Percentiles rank a stretch among this genome's conserved stretches.
Conservation (phyloP, 2,888 invertebrate species). For the Euplagia quadripunctaria region DNA sequence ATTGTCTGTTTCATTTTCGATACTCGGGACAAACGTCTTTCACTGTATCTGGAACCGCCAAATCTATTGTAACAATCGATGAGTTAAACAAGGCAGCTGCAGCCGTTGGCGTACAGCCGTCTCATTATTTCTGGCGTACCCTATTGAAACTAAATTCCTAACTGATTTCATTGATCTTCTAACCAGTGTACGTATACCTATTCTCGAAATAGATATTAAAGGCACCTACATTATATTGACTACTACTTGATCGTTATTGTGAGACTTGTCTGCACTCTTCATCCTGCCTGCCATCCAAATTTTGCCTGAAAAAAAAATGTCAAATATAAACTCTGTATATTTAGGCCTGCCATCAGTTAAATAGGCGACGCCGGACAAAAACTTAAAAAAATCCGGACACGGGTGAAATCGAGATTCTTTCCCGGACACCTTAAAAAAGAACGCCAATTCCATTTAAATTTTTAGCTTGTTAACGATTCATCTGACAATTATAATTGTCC, state of each 20-base stretch:
- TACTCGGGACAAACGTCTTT: slow-evolving; percentile 39
- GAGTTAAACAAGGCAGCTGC: slow-evolving; percentile 66
- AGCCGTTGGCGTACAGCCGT: slow-evolving; percentile 48
- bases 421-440: no score
- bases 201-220: not conserved
- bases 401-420: no score
- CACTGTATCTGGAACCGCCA: slow-evolving; percentile 58
- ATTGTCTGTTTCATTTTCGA: not conserved
- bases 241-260: no score
- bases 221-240: no score
- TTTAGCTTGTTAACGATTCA: no score
- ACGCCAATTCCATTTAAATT: no score
- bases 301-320: not conserved
- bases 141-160: slow-evolving; percentile 29
- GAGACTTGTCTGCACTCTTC: not conserved
- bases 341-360: no score
- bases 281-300: not conserved
- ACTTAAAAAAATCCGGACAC: no score
- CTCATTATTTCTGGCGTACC: slow-evolving; percentile 52
- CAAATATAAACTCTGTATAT: not conserved
- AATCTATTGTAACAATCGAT: slow-evolving; percentile 64
- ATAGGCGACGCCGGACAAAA: no score
- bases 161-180: slow-evolving; percentile 16
- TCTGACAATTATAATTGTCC: no score
- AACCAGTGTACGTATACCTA: slow-evolving; percentile 11